These are phyloP conservation scores for Sphaerophoria taeniata DNA, from an alignment of 2,888 invertebrate genomes.

Conservation along the genomic window DNA sequence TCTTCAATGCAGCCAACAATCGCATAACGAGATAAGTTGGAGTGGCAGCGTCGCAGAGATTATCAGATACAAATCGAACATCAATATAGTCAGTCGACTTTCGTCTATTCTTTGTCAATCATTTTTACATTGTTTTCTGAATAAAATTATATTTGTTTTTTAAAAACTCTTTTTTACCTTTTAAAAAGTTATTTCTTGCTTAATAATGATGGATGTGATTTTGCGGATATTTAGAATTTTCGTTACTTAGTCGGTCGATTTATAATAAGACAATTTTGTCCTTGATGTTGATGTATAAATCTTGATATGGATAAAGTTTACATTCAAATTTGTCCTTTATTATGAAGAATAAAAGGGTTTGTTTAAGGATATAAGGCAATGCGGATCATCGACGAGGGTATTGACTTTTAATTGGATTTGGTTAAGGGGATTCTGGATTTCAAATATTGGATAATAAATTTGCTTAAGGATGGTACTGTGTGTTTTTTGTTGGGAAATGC, in stretches of 20 bases:
- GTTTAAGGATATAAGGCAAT: slow-evolving; percentile 15
- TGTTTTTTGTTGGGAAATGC: background rate
- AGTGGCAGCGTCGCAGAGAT: too few species aligned
- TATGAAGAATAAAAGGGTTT: slow-evolving; percentile 57
- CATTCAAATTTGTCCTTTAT: slow-evolving; percentile 14
- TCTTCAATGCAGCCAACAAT: too few species aligned
- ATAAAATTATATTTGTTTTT: too few species aligned
- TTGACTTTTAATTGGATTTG: slow-evolving; percentile 30
- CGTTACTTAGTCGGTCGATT: slow-evolving; percentile 54
- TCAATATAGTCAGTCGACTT: too few species aligned
- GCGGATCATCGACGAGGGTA: slow-evolving; percentile 40
- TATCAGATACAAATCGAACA: too few species aligned
- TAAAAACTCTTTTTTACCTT: too few species aligned
- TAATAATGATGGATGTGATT: slow-evolving; percentile 67
- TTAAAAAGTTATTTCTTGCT: too few species aligned
- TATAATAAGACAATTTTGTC: slow-evolving; percentile 51
- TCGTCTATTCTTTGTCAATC: too few species aligned
- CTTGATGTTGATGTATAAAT: slow-evolving; percentile 61
- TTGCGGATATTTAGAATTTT: slow-evolving; percentile 55
- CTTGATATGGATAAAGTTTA: too few species aligned
- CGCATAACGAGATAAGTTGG: too few species aligned
- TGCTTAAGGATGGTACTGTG: background rate
- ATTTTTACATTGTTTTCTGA: too few species aligned
- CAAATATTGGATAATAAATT: slow-evolving; percentile 31
- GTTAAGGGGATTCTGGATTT: slow-evolving; percentile 24